A percentile compares a stretch with the other conserved stretches of the same genome.
phyloP scores from a whole-genome alignment of 2,888 invertebrate genomes.

The Noctua janthina region DNA sequence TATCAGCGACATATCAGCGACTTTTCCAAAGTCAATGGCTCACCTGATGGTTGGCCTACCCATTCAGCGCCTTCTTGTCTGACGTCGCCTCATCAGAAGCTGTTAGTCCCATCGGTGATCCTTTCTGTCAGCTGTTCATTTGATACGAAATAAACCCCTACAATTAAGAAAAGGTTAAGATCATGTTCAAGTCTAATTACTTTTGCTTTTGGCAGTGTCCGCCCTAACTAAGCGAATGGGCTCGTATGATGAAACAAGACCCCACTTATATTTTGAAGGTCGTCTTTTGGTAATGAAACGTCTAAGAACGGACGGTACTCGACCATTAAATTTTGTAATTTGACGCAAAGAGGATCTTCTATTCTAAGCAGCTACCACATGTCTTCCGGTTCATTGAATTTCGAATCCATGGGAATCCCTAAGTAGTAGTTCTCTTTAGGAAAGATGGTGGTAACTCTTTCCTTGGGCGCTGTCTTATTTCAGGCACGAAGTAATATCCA shows the following conservation, averaged over 20 bases:
- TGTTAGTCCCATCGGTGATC: not conserved
- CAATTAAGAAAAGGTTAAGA: conserved; percentile 26
- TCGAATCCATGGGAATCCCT: not conserved
- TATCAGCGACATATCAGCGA: not conserved
- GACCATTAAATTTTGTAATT: conserved; percentile 1
- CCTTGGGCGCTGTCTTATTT: not conserved
- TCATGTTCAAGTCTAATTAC: conserved; percentile 34
- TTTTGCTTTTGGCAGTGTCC: conserved; percentile 11
- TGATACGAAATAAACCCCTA: not conserved
- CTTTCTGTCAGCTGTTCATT: not conserved
- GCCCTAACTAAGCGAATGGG: conserved; percentile 15
- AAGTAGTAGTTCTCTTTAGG: not conserved
- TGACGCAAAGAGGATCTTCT: not conserved
- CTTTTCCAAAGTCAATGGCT: too few species aligned
- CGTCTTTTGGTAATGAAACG: not conserved
- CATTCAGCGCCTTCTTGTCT: not conserved
- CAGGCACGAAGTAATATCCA: not conserved
- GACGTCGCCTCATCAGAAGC: not conserved
- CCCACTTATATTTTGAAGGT: conserved; percentile 24
- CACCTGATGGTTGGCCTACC: too few species aligned
- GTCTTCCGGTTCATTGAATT: not conserved
- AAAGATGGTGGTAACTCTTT: not conserved
- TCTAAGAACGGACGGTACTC: not conserved
- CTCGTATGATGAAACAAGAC: conserved; percentile 23
- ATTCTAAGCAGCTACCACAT: conserved; percentile 11